Evolutionary conservation across 2,888 invertebrate species (phyloP), one percentile per base, ranked within the genome.

Genomic region (Aquatica leii): DNA sequence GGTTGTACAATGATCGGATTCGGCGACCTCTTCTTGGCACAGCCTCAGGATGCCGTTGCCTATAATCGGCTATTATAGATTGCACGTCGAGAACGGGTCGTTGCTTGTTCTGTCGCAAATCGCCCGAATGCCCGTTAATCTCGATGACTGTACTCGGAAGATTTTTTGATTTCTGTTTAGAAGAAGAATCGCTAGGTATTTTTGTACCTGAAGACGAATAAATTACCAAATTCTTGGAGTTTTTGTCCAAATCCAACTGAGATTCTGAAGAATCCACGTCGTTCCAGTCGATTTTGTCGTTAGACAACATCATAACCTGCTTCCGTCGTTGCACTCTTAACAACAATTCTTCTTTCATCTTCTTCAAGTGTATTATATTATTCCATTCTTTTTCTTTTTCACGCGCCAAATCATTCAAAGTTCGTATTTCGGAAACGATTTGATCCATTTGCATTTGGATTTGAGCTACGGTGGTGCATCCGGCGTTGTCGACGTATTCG

Each of bases 311-410:
- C 74, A 89, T 74, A 1, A 90, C 85, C 72, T 91, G 90, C 73
- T 89, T 87, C 71, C 88, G 86, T 63, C 93, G 85, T 61, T 91
- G 84, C 34, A 94, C 81, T 69, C 94, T 84, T 5, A 91, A 82
- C 52, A 91, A 82, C 17, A 93, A 87, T 76, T 94, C 94, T 76
- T 94, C 93, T 82, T 95, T 94, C 2, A 94, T 86, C 78, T 93
- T 93, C 77, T 92, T 92, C 69, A 93, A 82, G 74, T 92, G 90
- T 11, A 94, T 79, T 56, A 95, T 89, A 63, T 91, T 90, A 78
- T 94, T 93, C 91, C 93, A 93, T 79, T 95, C 94, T 72, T 89
- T 86, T 82, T 95, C 95, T 78, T 94, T 94, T 74, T 90, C 88
- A 73, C 88, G 87, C 0, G 93, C 90, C 53, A 93, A 82, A 72